Base-by-base conservation (phyloP, 1,140 invertebrate genomes). In the Subanguina moxae region DNA sequence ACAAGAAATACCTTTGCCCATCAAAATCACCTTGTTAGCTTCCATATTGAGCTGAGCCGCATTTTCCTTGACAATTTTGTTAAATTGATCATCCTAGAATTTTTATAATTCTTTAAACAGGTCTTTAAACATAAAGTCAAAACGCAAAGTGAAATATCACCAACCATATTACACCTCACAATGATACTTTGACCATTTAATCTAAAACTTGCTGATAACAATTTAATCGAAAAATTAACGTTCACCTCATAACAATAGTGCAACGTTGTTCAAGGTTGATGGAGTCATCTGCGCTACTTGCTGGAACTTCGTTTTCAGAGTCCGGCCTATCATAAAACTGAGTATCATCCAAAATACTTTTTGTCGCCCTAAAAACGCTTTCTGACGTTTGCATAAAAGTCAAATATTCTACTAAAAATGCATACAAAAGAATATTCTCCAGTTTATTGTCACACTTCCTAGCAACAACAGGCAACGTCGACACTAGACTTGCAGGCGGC, bases 71-170 rank as follows among this genome's bases (percentile, higher is more conserved):
- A 61, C 27, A 21, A 61, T 30, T 25, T n/a, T 3, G 19, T 21
- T 1, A 28, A 61, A 61, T 32, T 19, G 19, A 19, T 30, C 28
- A 21, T 61, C 58, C 58, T 61, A n/a, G 8, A 61, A 61, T 61
- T 25, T 61, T 3, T 30, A 56, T 23, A 56, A 56, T 56, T 46
- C 15, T 15, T 46, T 15, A 46, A 46, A 46, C 21, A 21, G 15
- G 21, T 46, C 21, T 46, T 46, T 15, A 46, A 46, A 46, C 15
- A 46, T 46, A 15, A 15, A 46, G 21, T 46, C 11, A 61, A 21
- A 61, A 21, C 8, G n/a, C 19, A 28, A 32, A 8, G 5, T 21
- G n/a, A 61, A 30, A 5, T n/a, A 5, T 8, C 13, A 61, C 3
- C n/a, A 7, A 61, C 28, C 28, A 61, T 19, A 30, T 61, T 28